Conservation (phyloP, 2,888 invertebrate species). For the Hoplodrina ambigua region DNA sequence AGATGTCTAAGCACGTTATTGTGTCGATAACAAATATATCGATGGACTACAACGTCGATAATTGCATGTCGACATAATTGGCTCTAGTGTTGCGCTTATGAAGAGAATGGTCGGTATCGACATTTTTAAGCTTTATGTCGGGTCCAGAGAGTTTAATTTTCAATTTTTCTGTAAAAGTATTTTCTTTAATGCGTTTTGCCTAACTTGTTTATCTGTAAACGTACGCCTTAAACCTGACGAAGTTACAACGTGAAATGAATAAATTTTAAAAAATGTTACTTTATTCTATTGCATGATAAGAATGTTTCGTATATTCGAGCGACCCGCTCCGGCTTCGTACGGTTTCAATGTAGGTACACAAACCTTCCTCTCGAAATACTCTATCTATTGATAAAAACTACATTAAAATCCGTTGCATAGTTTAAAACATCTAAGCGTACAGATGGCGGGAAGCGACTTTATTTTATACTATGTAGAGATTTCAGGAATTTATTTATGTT, state of each 20-base stretch:
- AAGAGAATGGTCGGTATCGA: constrained; percentile 43
- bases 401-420: too few species aligned
- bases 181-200: not conserved
- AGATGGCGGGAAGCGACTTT: too few species aligned
- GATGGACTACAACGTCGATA: constrained; percentile 35
- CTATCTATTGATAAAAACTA: too few species aligned
- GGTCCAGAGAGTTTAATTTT: constrained; percentile 46
- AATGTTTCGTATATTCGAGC: constrained; percentile 10
- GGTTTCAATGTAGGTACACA: too few species aligned
- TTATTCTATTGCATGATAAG: not conserved
- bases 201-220: not conserved
- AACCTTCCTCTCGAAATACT: too few species aligned
- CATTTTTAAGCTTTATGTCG: constrained; percentile 42
- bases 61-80: constrained; percentile 50
- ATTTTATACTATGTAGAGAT: too few species aligned
- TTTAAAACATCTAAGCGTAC: too few species aligned
- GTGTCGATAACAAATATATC: constrained; percentile 42
- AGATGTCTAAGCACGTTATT: constrained; percentile 60
- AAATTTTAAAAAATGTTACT: not conserved
- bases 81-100: constrained; percentile 40
- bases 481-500: constrained; percentile 3
- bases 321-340: too few species aligned
- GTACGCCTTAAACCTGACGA: not conserved
- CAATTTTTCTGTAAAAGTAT: not conserved
- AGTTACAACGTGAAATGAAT: not conserved